Base-by-base conservation (phyloP, 2,113 vertebrate genomes). In the Archocentrus centrarchus region DNA sequence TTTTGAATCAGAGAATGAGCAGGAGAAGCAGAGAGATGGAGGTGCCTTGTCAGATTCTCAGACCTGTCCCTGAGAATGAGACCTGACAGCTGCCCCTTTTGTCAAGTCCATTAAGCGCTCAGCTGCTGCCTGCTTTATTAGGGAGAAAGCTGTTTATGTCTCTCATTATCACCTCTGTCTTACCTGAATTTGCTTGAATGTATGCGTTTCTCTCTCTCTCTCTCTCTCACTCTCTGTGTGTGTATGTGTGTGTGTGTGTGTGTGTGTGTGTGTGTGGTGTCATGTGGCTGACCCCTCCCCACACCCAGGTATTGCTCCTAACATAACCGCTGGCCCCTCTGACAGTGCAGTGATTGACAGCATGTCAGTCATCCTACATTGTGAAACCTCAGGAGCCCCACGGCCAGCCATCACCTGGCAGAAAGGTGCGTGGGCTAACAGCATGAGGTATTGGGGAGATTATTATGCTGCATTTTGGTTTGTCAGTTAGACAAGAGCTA, bases 351-450 rank as follows among this genome's bases (percentile, higher is more conserved):
- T 99, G 93, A 99, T 99, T 14, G 98, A 99, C 0, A 95, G 98
- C 91, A 98, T 97, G 96, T 96, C 98, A 0, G 96, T 98, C 68
- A 95, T 99, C 59, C 95, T 99, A 83, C 97, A 97, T 75, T 99
- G 98, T 5, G 97, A 99, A 96, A 99, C 98, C 39, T 97, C 97
- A 0, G 98, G 98, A 59, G 98, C 98, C 0, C 98, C 98, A 0
- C 95, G 98, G 77, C 98, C 98, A 0, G 98, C 98, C 91, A 99
- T 99, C 96, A 98, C 98, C 11, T 99, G 98, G 98, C 98, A 99
- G 96, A 99, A 98, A 97, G 98, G 98, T 95, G 84, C 55, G 93
- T 87, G 79, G 75, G 92, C 55, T 75, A 81, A 83, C 85, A 86
- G 90, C 78, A 55, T 50, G 47, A 60, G 60, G 41, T 82, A 61